Evolutionary conservation across 35 echinoderm and acorn worm species (phyloP), one percentile per base, ranked within the genome.

Genomic region (Chiridota heheva): DNA sequence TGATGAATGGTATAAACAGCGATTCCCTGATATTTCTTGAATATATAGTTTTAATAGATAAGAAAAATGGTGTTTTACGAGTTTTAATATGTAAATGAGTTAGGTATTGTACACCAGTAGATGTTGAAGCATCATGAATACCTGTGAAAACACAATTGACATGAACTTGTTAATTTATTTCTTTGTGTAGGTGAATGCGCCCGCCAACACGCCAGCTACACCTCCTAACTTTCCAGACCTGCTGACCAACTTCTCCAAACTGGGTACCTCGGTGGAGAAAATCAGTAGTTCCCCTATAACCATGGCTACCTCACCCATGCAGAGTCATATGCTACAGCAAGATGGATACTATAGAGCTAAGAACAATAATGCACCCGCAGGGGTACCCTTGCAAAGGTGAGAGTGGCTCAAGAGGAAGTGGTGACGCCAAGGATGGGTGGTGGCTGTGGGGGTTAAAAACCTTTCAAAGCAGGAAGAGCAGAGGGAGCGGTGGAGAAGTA

Each of bases 191-290:
- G 69, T 91, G 61, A 73, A 87, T 77, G 84, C 95, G 49, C 95
- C 95, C 24, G 95, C 95, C 62, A 98, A 98, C 81, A 98, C 95
- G 74, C 95, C 95, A 45, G 95, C 95, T 63, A 98, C 95, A 41
- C 95, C 95, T 57, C 95, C 95, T 26, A 98, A 91, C 72, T 98
- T 98, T 84, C 95, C 95, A 48, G 95, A 98, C 70, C 55, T 91
- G 74, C 75, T 98, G 59, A 84, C 89, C 70, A 85, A 64, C 58
- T 89, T 98, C 66, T 98, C 95, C 63, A 98, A 98, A 76, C 67
- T 98, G 73, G 90, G 84, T 68, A 91, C 95, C 39, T 88, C 85
- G 43, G 89, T 87, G 68, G 84, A 88, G 64, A 88, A 80, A 43
- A 79, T 77, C 37, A 82, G 43, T 24, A 81, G 84, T 57, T 88